A percentile compares a stretch with the other conserved stretches of the same genome.
These are phyloP conservation scores for Psittacula derbiana DNA, from an alignment of 2,797 vertebrate genomes.

Conservation along the genomic window DNA sequence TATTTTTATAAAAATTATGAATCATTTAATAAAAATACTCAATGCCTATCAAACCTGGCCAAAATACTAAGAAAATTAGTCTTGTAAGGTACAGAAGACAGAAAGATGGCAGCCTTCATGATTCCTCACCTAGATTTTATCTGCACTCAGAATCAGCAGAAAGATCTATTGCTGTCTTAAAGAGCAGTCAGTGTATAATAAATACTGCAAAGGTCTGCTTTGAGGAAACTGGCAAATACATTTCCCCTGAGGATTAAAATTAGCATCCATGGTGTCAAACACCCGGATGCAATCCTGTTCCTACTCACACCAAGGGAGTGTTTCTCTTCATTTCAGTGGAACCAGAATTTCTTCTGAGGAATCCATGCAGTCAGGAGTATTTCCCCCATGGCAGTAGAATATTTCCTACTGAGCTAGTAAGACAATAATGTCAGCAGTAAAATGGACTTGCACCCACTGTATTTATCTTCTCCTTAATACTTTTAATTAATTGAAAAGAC, in stretches of 20 bases:
- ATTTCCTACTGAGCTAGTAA: neutral
- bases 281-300: neutral
- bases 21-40: neutral
- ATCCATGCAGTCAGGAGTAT: neutral
- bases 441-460: constrained; percentile 22
- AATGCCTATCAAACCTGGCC: neutral
- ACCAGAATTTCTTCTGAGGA: neutral
- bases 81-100: neutral
- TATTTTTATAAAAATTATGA: neutral
- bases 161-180: neutral
- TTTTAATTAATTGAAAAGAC: constrained; percentile 29
- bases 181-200: neutral
- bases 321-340: neutral
- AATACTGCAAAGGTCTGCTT: constrained; percentile 2
- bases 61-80: neutral
- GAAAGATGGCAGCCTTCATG: neutral
- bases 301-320: neutral
- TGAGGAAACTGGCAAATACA: neutral
- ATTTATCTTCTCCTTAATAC: constrained; percentile 25
- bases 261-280: constrained; percentile 6
- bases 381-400: neutral
- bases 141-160: neutral
- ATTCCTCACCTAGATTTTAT: neutral
- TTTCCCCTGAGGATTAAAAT: constrained; percentile 35
- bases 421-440: constrained; percentile 5